A percentile compares a stretch with the other conserved stretches of the same genome.
phyloP scores from a whole-genome alignment of 2,113 vertebrate species.

The Crypturellus undulatus region DNA sequence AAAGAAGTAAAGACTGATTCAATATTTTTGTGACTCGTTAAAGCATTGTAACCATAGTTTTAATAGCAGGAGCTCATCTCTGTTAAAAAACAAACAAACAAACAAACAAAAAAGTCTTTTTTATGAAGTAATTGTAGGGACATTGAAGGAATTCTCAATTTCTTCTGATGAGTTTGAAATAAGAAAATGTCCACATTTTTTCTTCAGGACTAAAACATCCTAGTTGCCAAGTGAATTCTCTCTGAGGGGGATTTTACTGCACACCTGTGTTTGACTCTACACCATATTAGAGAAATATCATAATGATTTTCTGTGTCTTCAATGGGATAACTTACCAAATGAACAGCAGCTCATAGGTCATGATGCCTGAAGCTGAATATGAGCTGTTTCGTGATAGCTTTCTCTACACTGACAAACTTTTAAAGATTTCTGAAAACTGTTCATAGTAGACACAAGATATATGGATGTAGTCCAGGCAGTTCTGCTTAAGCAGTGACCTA shows the following conservation, averaged over 20 bases:
- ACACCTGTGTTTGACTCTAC: not conserved
- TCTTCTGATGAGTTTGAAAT: not conserved
- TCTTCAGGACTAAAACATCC: not conserved
- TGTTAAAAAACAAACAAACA: not conserved
- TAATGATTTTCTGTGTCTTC: not conserved
- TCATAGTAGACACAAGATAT: not conserved
- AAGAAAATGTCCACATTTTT: not conserved
- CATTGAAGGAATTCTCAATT: not conserved
- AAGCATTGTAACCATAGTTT: not conserved
- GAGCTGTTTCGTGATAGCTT: not conserved
- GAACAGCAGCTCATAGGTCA: not conserved
- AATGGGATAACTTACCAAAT: not conserved
- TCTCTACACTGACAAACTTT: not conserved
- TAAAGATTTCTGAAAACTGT: not conserved
- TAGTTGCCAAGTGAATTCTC: rapidly evolving
- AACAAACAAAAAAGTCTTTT: too few relatives aligned
- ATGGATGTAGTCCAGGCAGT: not conserved
- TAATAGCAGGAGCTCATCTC: not conserved
- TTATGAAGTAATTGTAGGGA: not conserved
- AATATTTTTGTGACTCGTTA: not conserved
- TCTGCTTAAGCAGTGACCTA: not conserved
- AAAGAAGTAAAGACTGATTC: not conserved
- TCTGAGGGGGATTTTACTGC: not conserved
- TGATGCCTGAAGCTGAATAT: not conserved
- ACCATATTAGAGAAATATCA: not conserved